Evolutionary conservation across 2,888 invertebrate genomes (phyloP).

Genomic region (Neoaliturus tenellus): DNA sequence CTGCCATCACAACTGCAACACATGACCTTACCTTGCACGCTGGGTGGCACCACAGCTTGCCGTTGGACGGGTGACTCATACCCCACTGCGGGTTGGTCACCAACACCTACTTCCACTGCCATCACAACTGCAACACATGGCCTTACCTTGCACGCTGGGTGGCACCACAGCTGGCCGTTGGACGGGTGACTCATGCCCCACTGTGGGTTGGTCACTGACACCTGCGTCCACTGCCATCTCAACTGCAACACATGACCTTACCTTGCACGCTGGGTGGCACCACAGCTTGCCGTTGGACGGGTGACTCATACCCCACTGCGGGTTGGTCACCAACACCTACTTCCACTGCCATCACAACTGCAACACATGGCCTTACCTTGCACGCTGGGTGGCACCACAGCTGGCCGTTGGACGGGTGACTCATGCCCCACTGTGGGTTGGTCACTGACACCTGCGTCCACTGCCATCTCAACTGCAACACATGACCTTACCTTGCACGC

Average conservation of each 20-base stretch:
- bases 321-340: constrained; percentile 84
- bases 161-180: constrained; percentile 84
- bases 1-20: constrained; percentile 81
- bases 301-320: constrained; percentile 88
- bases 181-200: constrained; percentile 84
- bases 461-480: too few species aligned
- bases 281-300: constrained; percentile 76
- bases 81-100: constrained; percentile 87
- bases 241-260: too few species aligned
- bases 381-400: constrained; percentile 97
- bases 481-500: constrained; percentile 86
- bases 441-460: constrained; percentile 86
- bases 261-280: constrained; percentile 95
- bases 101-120: constrained; percentile 86
- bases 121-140: too few species aligned
- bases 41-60: constrained; percentile 91
- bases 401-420: constrained; percentile 73
- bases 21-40: constrained; percentile 85
- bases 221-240: constrained; percentile 87
- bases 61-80: constrained; percentile 78
- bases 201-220: constrained; percentile 85
- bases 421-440: constrained; percentile 87
- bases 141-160: constrained; percentile 88
- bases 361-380: constrained; percentile 79
- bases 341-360: constrained; percentile 91